phyloP scores from a whole-genome alignment of 2,113 vertebrate genomes.

The Sitta europaea region DNA sequence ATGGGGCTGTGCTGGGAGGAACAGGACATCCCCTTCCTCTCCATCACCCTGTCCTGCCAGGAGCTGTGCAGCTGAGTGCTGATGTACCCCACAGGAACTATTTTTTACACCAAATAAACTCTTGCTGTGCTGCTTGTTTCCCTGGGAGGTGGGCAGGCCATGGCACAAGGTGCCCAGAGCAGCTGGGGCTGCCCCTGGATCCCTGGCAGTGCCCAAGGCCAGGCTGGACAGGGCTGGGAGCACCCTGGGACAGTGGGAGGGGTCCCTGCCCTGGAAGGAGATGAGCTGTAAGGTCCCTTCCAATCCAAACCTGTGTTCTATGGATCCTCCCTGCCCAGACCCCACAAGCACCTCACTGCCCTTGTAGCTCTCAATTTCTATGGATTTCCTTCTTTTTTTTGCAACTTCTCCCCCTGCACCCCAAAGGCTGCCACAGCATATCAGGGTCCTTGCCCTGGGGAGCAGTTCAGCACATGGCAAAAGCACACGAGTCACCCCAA shows the following conservation, averaged over 20 bases:
- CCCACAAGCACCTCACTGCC: neutral
- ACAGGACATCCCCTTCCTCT: neutral
- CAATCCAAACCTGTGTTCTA: neutral
- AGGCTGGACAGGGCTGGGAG: fast-evolving
- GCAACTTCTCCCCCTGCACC: neutral
- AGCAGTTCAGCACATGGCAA: neutral
- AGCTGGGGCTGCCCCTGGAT: neutral
- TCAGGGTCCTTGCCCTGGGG: neutral
- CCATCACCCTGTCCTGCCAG: neutral
- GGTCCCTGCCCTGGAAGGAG: neutral
- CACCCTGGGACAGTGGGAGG: fast-evolving
- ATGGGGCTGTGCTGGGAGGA: neutral
- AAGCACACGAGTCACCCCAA: neutral
- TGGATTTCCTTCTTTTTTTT: neutral
- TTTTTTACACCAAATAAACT: neutral
- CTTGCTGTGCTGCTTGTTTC: neutral
- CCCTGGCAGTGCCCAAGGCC: neutral
- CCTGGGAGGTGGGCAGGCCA: fast-evolving
- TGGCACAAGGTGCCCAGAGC: neutral
- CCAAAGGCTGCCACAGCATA: neutral
- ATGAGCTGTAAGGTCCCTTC: neutral
- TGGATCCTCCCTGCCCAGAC: neutral
- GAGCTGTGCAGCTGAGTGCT: neutral
- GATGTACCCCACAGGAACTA: fast-evolving
- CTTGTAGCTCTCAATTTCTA: neutral